These are phyloP conservation scores for Bungarus multicinctus DNA, from an alignment of 2,113 vertebrate species.

Conservation along the genomic window DNA sequence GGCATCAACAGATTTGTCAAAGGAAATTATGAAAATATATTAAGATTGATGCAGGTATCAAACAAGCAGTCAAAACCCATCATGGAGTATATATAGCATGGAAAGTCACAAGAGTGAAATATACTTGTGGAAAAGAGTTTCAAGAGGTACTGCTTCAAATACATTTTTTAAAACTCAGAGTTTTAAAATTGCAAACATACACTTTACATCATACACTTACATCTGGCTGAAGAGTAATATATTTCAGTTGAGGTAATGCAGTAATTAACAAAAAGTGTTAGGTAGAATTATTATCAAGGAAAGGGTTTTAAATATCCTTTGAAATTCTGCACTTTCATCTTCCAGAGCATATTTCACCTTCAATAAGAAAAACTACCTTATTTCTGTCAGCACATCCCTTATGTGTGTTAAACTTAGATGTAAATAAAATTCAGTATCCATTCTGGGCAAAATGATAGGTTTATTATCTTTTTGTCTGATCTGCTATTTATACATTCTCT, in stretches of 20 bases:
- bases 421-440: background rate
- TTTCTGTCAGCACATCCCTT: background rate
- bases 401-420: background rate
- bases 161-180: background rate
- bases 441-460: background rate
- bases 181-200: background rate
- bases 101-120: background rate
- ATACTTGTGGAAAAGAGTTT: background rate
- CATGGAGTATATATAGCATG: background rate
- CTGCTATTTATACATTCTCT: background rate
- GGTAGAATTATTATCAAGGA: constrained; percentile 17
- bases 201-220: background rate
- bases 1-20: constrained; percentile 11
- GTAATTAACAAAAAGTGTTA: constrained; percentile 33
- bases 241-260: constrained; percentile 18
- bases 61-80: constrained; percentile 1
- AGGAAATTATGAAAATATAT: constrained; percentile 26
- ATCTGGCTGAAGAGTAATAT: constrained; percentile 3
- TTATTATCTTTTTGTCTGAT: background rate
- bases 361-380: background rate
- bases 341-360: constrained; percentile 31
- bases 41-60: constrained; percentile 26
- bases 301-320: constrained; percentile 32
- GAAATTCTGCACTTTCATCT: constrained; percentile 33
- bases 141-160: background rate